Evolutionary conservation across 2,888 invertebrate genomes (phyloP).

Genomic region (Limnephilus auricula): DNA sequence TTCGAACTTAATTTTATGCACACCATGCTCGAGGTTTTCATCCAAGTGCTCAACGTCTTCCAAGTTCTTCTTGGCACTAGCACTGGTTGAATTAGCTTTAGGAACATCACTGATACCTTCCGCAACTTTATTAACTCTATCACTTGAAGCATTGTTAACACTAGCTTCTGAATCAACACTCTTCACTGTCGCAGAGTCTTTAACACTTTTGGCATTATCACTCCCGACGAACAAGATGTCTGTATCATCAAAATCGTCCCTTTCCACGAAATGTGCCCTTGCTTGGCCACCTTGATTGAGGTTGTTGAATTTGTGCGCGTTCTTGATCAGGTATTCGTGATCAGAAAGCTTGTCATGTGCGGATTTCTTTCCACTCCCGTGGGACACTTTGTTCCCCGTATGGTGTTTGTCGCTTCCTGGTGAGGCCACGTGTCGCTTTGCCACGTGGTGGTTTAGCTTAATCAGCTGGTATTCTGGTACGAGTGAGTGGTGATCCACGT

Average conservation of each 20-base stretch:
- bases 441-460: slow-evolving; percentile 82
- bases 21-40: slow-evolving; percentile 75
- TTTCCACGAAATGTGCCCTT: not conserved
- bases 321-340: slow-evolving; percentile 72
- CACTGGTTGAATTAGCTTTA: slow-evolving; percentile 59
- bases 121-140: slow-evolving; percentile 70
- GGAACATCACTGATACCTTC: slow-evolving; percentile 49
- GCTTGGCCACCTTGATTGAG: not conserved
- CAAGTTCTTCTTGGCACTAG: slow-evolving; percentile 12
- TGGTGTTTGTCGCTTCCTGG: slow-evolving; percentile 68
- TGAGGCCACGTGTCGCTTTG: slow-evolving; percentile 74
- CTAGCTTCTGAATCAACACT: slow-evolving; percentile 70
- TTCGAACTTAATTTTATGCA: slow-evolving; percentile 83
- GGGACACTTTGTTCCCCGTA: slow-evolving; percentile 68
- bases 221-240: slow-evolving; percentile 68
- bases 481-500: slow-evolving; percentile 86
- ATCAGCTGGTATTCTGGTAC: slow-evolving; percentile 93
- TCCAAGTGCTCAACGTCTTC: slow-evolving; percentile 71
- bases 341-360: slow-evolving; percentile 73
- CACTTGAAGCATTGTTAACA: slow-evolving; percentile 69
- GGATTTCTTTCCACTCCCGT: slow-evolving; percentile 63
- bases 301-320: slow-evolving; percentile 71
- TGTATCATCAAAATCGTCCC: slow-evolving; percentile 17
- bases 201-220: slow-evolving; percentile 63
- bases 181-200: slow-evolving; percentile 66